Percentiles rank a stretch among this genome's conserved stretches.
Evolutionary conservation across 1,140 invertebrate species (phyloP).

Genomic region (Meteorus sp.): DNA sequence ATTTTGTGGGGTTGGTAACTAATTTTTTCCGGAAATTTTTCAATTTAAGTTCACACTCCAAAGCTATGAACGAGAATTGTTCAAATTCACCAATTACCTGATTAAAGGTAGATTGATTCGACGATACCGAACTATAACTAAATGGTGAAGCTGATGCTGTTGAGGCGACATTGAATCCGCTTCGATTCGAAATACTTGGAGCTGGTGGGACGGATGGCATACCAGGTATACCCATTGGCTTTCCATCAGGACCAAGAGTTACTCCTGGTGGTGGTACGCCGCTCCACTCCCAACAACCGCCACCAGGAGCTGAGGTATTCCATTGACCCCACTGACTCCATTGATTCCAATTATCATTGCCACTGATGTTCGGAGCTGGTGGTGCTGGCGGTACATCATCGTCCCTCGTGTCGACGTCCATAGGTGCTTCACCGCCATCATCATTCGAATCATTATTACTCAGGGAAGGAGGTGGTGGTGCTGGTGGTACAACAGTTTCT

Average conservation of each 20-base stretch:
- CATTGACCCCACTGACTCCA: slow-evolving; percentile 66
- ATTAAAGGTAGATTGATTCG: slow-evolving; percentile 45
- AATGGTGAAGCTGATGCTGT: slow-evolving; percentile 56
- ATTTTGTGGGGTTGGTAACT: no score
- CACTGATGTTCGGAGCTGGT: slow-evolving; percentile 56
- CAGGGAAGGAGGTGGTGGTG: slow-evolving; percentile 58
- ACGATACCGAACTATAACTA: slow-evolving; percentile 51
- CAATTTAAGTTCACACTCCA: no score
- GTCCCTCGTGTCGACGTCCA: slow-evolving; percentile 79
- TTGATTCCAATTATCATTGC: slow-evolving; percentile 59
- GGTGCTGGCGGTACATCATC: slow-evolving; percentile 58
- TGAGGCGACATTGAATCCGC: slow-evolving; percentile 33
- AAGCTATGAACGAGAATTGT: neutral
- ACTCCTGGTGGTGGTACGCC: slow-evolving; percentile 50
- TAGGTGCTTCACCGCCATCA: slow-evolving; percentile 79
- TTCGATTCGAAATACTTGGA: slow-evolving; percentile 42
- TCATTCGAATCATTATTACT: slow-evolving; percentile 35
- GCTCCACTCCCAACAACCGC: slow-evolving; percentile 58
- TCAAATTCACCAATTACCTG: slow-evolving; percentile 37
- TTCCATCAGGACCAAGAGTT: slow-evolving; percentile 51
- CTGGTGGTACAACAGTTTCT: slow-evolving; percentile 66
- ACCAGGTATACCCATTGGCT: slow-evolving; percentile 51
- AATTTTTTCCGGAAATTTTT: no score
- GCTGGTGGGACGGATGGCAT: slow-evolving; percentile 52
- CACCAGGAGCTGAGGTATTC: slow-evolving; percentile 43